phyloP scores from a whole-genome alignment of 2,113 vertebrate genomes.

The Promerops cafer region DNA sequence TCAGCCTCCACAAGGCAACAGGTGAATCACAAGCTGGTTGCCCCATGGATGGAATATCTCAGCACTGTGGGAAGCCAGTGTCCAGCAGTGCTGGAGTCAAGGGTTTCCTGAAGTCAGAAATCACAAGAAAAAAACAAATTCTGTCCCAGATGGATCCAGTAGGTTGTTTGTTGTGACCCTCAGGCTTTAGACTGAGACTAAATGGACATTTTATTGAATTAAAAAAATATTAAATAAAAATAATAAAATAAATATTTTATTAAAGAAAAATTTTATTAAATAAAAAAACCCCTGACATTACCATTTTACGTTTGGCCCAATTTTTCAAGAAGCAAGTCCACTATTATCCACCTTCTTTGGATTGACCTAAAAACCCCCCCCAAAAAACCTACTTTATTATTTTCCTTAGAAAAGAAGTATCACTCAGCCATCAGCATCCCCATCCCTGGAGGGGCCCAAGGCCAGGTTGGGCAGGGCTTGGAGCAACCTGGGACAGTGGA shows the following conservation, averaged over 20 bases:
- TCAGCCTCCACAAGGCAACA: too few species aligned
- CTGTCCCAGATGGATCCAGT: neutral
- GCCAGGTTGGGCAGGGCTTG: neutral
- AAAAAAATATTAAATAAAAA: neutral
- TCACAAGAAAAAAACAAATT: neutral
- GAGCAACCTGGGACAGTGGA: neutral
- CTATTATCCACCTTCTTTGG: neutral
- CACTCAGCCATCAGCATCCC: neutral
- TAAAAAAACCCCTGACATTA: neutral
- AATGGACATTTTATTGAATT: fast-evolving
- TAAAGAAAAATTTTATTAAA: neutral
- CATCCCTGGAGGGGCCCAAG: too few species aligned
- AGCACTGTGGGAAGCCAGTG: neutral
- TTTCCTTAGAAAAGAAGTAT: neutral
- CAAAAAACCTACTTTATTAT: neutral
- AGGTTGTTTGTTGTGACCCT: neutral
- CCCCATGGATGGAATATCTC: too few species aligned
- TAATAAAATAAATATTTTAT: neutral
- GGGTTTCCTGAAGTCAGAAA: neutral
- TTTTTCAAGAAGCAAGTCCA: neutral
- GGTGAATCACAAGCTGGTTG: neutral
- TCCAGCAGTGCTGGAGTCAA: too few species aligned
- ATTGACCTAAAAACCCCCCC: neutral
- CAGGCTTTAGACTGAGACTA: neutral
- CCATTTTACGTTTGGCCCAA: neutral